Evolutionary conservation across 2,113 vertebrate species (phyloP).

Genomic region (Geococcyx californianus): DNA sequence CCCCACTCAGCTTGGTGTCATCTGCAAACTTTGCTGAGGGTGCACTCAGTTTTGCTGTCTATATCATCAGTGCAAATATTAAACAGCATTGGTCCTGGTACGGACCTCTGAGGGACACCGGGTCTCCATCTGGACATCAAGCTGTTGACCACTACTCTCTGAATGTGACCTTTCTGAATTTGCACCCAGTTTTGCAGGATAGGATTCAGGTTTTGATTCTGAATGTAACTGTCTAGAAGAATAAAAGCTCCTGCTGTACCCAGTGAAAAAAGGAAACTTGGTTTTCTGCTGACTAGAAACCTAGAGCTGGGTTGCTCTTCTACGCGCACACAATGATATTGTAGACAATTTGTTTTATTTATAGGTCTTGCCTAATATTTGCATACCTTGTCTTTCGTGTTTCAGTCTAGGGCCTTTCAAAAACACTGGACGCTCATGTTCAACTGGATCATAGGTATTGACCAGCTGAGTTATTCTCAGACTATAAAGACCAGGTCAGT

Average conservation of each 20-base stretch:
- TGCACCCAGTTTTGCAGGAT: neutral
- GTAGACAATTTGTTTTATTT: constrained; percentile 15
- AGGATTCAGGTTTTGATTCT: neutral
- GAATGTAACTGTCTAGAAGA: neutral
- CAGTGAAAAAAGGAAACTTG: neutral
- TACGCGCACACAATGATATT: neutral
- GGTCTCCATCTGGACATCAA: too few species aligned
- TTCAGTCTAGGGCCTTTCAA: neutral
- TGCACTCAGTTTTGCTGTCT: too few species aligned
- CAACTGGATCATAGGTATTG: neutral
- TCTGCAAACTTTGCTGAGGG: too few species aligned
- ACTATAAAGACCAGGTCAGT: neutral
- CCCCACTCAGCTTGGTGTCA: too few species aligned
- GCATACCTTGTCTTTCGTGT: neutral
- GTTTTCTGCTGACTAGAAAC: neutral
- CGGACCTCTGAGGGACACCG: too few species aligned
- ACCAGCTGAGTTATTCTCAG: neutral
- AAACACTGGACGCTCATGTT: neutral
- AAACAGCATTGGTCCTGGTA: too few species aligned
- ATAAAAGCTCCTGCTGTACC: neutral
- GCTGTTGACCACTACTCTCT: too few species aligned
- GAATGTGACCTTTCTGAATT: neutral
- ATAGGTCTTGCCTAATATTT: constrained; percentile 7
- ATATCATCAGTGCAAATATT: too few species aligned
- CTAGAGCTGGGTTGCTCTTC: neutral